Conservation (phyloP, 1,140 invertebrate species). For the Halesus radiatus region DNA sequence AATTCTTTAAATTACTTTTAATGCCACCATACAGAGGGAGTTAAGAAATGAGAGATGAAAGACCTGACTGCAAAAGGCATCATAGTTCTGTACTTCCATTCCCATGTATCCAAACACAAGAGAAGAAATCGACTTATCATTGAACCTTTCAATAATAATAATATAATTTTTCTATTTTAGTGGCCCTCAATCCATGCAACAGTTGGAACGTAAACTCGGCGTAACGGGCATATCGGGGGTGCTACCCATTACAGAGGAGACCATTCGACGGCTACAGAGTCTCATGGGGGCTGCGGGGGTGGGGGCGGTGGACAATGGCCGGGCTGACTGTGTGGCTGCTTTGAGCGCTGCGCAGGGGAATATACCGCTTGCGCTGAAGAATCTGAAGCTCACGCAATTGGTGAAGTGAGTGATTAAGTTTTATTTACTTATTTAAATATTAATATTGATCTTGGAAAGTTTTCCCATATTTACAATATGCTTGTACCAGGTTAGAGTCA, state of each 20-base stretch:
- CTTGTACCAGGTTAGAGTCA: too few relatives aligned
- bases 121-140: too few relatives aligned
- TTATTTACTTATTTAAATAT: not conserved
- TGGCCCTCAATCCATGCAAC: conserved; percentile 54
- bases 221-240: conserved; percentile 48
- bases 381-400: conserved; percentile 49
- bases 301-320: conserved; percentile 15
- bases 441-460: too few relatives aligned
- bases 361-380: conserved; percentile 38
- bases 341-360: conserved; percentile 42
- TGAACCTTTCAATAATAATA: too few relatives aligned
- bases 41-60: too few relatives aligned
- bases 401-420: conserved; percentile 38
- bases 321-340: conserved; percentile 43
- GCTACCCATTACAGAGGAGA: conserved; percentile 50
- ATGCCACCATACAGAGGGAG: too few relatives aligned
- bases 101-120: too few relatives aligned
- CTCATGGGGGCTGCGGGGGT: conserved; percentile 16
- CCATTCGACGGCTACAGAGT: conserved; percentile 46
- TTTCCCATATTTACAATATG: too few relatives aligned
- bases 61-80: too few relatives aligned
- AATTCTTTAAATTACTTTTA: too few relatives aligned
- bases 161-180: not conserved
- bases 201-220: conserved; percentile 52
- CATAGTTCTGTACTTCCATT: too few relatives aligned